Conservation (phyloP, 2,888 invertebrate genomes). For the Trimorus sp. region DNA sequence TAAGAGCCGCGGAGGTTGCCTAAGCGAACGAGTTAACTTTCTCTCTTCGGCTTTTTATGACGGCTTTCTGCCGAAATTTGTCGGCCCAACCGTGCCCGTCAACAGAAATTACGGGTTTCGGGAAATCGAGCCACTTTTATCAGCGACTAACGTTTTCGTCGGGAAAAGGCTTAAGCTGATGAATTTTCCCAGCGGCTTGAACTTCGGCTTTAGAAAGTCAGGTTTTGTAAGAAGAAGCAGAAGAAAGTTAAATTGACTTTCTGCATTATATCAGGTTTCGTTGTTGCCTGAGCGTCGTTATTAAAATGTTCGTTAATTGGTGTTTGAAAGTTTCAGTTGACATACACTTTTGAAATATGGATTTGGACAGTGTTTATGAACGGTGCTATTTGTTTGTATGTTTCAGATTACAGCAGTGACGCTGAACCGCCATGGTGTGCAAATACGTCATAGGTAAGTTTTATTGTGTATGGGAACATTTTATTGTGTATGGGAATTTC, state of each 20-base stretch:
- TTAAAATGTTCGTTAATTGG: conserved; percentile 21
- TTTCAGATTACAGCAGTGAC: conserved; percentile 75
- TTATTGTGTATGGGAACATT: no score
- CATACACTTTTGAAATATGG: background rate
- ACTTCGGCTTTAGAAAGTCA: conserved; percentile 44
- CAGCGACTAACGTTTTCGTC: conserved; percentile 39
- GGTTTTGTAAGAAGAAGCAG: conserved; percentile 9
- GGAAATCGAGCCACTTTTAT: conserved; percentile 52
- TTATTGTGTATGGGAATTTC: no score
- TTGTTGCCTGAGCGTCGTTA: conserved; percentile 30
- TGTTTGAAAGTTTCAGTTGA: conserved; percentile 13
- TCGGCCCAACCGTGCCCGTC: conserved; percentile 13
- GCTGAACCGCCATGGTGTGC: conserved; percentile 68
- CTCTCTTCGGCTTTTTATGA: conserved; percentile 63
- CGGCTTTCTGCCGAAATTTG: conserved; percentile 55
- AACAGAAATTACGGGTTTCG: conserved; percentile 39
- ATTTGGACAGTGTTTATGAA: background rate
- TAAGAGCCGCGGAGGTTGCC: conserved; percentile 63
- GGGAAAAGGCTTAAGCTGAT: conserved; percentile 42
- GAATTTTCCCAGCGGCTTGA: conserved; percentile 31
- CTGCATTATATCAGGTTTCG: conserved; percentile 28
- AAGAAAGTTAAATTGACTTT: conserved; percentile 61
- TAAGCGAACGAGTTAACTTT: conserved; percentile 69
- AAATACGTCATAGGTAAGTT: conserved; percentile 73
- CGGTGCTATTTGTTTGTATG: background rate